Evolutionary conservation across 2,797 vertebrate species (phyloP).

Genomic region (Chelonia mydas): DNA sequence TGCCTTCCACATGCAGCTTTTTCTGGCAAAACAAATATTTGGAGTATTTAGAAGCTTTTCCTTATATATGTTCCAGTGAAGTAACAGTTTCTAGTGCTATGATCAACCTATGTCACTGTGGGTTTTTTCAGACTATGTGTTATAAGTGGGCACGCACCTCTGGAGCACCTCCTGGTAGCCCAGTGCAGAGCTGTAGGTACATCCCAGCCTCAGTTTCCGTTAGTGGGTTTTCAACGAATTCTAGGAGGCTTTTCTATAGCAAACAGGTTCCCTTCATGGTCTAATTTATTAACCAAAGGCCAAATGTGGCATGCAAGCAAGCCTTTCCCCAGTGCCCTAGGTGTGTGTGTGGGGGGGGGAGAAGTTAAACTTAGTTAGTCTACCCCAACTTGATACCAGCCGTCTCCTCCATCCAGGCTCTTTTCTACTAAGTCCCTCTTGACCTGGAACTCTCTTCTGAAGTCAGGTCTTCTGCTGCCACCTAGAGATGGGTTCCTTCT

Average conservation of each 20-base stretch:
- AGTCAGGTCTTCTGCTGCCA: not conserved
- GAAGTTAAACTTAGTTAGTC: not conserved
- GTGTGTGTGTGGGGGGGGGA: not conserved
- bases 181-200: not conserved
- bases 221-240: not conserved
- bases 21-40: conserved; percentile 42
- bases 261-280: not conserved
- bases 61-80: conserved; percentile 36
- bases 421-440: not conserved
- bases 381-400: not conserved
- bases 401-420: not conserved
- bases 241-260: not conserved
- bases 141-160: not conserved
- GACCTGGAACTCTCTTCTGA: not conserved
- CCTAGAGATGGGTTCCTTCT: not conserved
- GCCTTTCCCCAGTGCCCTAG: not conserved
- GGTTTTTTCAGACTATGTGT: not conserved
- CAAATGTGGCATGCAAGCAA: not conserved
- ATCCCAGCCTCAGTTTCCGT: not conserved
- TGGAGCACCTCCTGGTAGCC: not conserved
- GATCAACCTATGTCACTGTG: not conserved
- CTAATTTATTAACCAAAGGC: not conserved
- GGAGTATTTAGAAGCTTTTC: conserved; percentile 46
- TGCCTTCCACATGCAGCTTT: not conserved
- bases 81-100: conserved; percentile 16